A percentile compares a stretch with the other conserved stretches of the same genome.
Conservation (phyloP, 2,113 vertebrate species). For the Trogon melanurus region DNA sequence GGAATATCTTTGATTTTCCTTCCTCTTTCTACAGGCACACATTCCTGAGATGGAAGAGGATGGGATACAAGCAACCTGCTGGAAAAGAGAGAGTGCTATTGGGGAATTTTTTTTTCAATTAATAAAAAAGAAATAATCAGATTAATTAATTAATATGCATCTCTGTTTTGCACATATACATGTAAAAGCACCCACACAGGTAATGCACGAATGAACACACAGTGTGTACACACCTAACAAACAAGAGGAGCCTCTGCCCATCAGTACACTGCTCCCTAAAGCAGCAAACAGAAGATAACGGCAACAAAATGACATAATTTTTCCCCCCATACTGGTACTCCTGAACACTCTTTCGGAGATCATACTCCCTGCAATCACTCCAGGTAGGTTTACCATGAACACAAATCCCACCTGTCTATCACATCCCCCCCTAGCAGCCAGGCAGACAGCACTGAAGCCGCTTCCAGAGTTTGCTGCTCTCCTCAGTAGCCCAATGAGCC, state of each 20-base stretch:
- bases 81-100: not conserved
- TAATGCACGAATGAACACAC: not conserved
- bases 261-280: not conserved
- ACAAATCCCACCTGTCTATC: not conserved
- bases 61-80: not conserved
- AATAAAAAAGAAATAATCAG: not conserved
- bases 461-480: not conserved
- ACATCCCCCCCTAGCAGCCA: not conserved
- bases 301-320: accelerated
- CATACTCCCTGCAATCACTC: not conserved
- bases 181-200: not conserved
- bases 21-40: not conserved
- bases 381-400: not conserved
- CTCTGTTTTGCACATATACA: not conserved
- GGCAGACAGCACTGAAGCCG: not conserved
- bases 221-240: not conserved
- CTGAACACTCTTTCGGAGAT: not conserved
- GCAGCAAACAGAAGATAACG: not conserved
- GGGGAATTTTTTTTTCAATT: not conserved
- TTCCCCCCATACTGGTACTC: accelerated
- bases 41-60: not conserved
- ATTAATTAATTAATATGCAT: not conserved
- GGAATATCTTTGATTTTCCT: not conserved
- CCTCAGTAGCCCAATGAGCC: not conserved
- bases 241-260: not conserved